Conservation (phyloP, 2,113 vertebrate species). For the Apaloderma vittatum region DNA sequence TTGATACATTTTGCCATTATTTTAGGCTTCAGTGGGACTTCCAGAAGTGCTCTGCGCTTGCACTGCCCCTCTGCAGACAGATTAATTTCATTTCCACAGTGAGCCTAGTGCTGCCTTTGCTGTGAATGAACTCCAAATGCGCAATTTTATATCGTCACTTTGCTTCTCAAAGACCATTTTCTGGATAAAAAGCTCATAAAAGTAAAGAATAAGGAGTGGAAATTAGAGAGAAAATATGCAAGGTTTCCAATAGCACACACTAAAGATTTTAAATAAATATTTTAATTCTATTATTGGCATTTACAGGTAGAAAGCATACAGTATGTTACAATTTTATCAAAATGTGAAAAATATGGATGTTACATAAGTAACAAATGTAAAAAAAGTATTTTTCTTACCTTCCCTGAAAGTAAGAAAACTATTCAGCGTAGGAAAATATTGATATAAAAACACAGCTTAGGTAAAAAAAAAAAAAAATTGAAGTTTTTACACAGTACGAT, state of each 20-base stretch:
- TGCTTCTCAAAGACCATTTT: background rate
- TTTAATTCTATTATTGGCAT: slow-evolving; percentile 99
- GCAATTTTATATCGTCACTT: background rate
- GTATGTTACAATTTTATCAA: slow-evolving; percentile 99
- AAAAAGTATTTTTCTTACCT: slow-evolving; percentile 97
- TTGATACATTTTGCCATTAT: background rate
- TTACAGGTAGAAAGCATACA: slow-evolving; percentile 99
- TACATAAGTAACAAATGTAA: slow-evolving; percentile 99
- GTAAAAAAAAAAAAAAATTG: slow-evolving; percentile 81
- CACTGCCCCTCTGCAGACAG: background rate
- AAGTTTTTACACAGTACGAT: slow-evolving; percentile 92
- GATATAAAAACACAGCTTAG: slow-evolving; percentile 95
- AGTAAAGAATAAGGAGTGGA: background rate
- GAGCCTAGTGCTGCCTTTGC: background rate
- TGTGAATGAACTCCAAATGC: background rate
- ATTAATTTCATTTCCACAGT: background rate
- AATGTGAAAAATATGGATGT: slow-evolving; percentile 98
- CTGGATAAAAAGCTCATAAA: background rate
- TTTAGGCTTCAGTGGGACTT: background rate
- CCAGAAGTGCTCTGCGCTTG: background rate
- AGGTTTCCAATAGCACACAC: background rate
- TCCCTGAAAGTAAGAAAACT: slow-evolving; percentile 98
- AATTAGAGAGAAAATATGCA: background rate
- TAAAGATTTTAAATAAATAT: slow-evolving; percentile 98
- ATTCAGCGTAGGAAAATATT: slow-evolving; percentile 97